A percentile compares a stretch with the other conserved stretches of the same genome.
Conservation (phyloP, 1,140 invertebrate genomes). For the Pararge aegeria region DNA sequence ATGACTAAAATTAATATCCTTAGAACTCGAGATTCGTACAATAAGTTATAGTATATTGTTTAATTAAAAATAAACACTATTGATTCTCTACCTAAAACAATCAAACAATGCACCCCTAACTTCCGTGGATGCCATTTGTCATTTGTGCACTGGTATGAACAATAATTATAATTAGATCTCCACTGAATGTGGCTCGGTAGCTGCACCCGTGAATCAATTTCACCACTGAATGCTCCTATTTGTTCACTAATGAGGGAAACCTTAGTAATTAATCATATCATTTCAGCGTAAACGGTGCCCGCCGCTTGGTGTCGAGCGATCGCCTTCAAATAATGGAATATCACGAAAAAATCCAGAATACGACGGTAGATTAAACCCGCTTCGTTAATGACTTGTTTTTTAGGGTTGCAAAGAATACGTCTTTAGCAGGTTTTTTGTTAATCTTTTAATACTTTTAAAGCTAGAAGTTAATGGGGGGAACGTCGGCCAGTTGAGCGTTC, state of each 20-base stretch:
- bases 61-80: not conserved
- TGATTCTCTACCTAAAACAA: conserved; percentile 19
- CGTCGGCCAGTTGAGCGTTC: conserved; percentile 13
- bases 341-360: conserved; percentile 68
- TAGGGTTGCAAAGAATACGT: conserved; percentile 75
- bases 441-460: conserved; percentile 58
- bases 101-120: conserved; percentile 24
- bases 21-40: no score
- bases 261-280: conserved; percentile 77
- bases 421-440: conserved; percentile 69
- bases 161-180: conserved; percentile 72
- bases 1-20: no score
- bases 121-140: conserved; percentile 29
- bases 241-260: conserved; percentile 72
- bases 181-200: conserved; percentile 52
- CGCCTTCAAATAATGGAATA: conserved; percentile 70
- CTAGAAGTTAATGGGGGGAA: conserved; percentile 59
- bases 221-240: conserved; percentile 71
- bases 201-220: conserved; percentile 69
- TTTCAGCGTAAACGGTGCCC: conserved; percentile 68
- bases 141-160: conserved; percentile 55
- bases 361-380: conserved; percentile 71
- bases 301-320: conserved; percentile 56
- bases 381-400: conserved; percentile 78
- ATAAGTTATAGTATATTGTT: no score